Evolutionary conservation across 2,113 vertebrate genomes (phyloP), one percentile per base, ranked within the genome.

Genomic region (Globicephala melas): DNA sequence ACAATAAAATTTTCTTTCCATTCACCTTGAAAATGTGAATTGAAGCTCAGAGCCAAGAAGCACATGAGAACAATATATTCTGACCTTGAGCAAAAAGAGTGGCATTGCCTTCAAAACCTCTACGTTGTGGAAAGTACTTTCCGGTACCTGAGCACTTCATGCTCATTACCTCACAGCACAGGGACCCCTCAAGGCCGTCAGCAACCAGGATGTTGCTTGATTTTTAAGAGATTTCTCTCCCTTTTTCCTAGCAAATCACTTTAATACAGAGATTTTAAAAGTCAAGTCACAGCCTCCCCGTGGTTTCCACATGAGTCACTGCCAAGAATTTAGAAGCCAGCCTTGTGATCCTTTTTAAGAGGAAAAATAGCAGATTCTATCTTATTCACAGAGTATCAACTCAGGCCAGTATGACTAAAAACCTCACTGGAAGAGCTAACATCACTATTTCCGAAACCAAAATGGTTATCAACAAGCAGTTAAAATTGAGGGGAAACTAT

Each of bases 11-110:
- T 62, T 67, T 85, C n/a, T 77, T 95, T 86, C 60, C 53, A 41
- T 82, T 92, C 73, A 83, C 44, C 38, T 85, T 92, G 79, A 95
- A 97, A 92, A 92, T 67, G 33, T 83, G 65, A 89, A 81, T 2
- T 41, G n/a, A 95, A 70, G 91, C 28, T 84, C 82, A 74, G 23
- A 85, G 47, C 25, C 36, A 63, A 47, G 65, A 87, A 91, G 77
- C 31, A 71, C 23, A 11, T 4, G 71, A 81, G 65, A 81, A 88
- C 41, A 28, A 47, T 62, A 18, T 11, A 85, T 26, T 55, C 71
- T 94, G 65, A 70, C 41, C 70, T 62, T 76, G 71, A 47, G n/a
- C 15, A 55, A 12, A 25, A 58, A 12, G 20, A 44, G 33, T 11
- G 3, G 41, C 13, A 11, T 23, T 25, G 44, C 18, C 82, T 83